These are phyloP conservation scores for Distichodus sexfasciatus DNA, from an alignment of 2,797 vertebrate species.

Conservation along the genomic window DNA sequence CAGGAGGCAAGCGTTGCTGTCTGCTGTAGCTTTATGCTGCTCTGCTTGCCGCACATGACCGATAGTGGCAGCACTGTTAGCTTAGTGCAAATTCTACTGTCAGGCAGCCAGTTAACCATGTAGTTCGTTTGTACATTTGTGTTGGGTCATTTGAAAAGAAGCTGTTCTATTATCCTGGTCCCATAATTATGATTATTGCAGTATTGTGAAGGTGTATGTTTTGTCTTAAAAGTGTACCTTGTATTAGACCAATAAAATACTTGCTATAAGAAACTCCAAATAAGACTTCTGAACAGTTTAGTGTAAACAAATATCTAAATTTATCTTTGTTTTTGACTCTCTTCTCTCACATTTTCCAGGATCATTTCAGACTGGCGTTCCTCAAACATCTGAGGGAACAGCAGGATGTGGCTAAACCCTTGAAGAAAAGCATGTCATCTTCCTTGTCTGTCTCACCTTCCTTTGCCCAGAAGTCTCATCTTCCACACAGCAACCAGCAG, in stretches of 20 bases:
- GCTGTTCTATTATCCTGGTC: background rate
- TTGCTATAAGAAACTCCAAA: conserved; percentile 22
- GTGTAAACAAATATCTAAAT: background rate
- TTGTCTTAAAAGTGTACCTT: background rate
- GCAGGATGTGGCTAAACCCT: conserved; percentile 53
- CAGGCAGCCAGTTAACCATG: conserved; percentile 67
- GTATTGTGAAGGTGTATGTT: background rate
- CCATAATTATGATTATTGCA: background rate
- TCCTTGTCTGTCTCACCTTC: conserved; percentile 44
- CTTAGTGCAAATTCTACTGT: background rate
- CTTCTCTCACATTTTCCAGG: conserved; percentile 67
- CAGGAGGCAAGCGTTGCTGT: background rate
- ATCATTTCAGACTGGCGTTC: conserved; percentile 80
- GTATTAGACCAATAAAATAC: background rate
- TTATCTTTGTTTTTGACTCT: conserved; percentile 17
- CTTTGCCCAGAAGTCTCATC: conserved; percentile 67
- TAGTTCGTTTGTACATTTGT: conserved; percentile 57
- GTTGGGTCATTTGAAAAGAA: conserved; percentile 6
- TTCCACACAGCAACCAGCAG: conserved; percentile 77
- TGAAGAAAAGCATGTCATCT: conserved; percentile 74
- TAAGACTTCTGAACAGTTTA: conserved; percentile 52
- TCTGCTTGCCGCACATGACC: conserved; percentile 46
- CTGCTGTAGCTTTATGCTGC: conserved; percentile 23
- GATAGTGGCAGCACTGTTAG: conserved; percentile 45
- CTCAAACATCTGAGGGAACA: conserved; percentile 75